Evolutionary conservation across 1,140 invertebrate genomes (phyloP).

Genomic region (Formica selysi): DNA sequence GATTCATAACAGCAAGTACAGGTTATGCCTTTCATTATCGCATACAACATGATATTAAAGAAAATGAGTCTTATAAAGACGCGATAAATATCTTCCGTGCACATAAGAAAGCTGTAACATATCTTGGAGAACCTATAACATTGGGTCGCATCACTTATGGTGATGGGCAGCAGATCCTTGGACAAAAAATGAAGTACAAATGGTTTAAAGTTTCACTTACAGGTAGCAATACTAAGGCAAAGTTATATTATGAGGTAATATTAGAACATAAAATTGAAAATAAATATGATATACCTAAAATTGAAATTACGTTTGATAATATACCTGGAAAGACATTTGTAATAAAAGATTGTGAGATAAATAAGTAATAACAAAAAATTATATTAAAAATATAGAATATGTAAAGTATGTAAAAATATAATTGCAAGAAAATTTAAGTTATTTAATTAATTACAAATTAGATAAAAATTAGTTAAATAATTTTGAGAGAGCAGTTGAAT

Average conservation of each 20-base stretch:
- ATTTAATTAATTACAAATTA: neutral
- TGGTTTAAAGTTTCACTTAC: conserved; percentile 71
- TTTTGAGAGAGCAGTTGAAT: conserved; percentile 7
- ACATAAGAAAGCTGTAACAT: conserved; percentile 66
- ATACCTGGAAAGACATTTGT: conserved; percentile 63
- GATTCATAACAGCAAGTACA: neutral
- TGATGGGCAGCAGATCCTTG: conserved; percentile 1
- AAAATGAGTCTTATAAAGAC: conserved; percentile 61
- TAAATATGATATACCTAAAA: conserved; percentile 53
- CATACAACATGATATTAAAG: conserved; percentile 47
- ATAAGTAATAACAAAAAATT: neutral
- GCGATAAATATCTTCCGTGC: conserved; percentile 62
- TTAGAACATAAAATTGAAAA: neutral
- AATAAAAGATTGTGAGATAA: conserved; percentile 58
- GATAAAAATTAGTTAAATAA: conserved; percentile 22
- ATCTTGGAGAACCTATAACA: conserved; percentile 76
- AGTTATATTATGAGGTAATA: conserved; percentile 68
- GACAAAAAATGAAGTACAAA: conserved; percentile 47
- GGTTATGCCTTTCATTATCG: conserved; percentile 19
- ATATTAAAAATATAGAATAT: neutral
- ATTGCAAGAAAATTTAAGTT: neutral
- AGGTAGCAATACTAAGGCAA: conserved; percentile 70
- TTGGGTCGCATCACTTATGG: conserved; percentile 54
- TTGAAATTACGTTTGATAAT: conserved; percentile 72
- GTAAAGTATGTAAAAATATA: conserved; percentile 9